Conservation (phyloP, 2,113 vertebrate genomes). For the Labrus mixtus region DNA sequence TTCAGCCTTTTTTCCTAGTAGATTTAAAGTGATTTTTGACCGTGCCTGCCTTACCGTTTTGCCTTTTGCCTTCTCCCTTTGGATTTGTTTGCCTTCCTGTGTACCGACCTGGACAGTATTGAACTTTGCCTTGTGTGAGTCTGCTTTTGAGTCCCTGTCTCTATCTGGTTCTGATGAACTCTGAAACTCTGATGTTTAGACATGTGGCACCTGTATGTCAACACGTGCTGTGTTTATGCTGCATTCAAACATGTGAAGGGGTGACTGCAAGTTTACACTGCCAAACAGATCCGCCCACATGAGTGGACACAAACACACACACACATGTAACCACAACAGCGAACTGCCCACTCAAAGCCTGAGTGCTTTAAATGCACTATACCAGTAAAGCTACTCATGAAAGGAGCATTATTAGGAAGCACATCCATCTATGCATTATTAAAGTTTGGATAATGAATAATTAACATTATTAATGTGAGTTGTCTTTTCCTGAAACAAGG, state of each 20-base stretch:
- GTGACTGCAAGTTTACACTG: not conserved
- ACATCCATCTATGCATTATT: conserved; percentile 15
- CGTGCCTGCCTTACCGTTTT: no score
- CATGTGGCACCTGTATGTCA: not conserved
- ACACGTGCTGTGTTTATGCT: conserved; percentile 13
- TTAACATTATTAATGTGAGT: conserved; percentile 8
- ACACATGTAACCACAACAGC: not conserved
- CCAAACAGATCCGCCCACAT: not conserved
- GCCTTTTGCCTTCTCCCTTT: no score
- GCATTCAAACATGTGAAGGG: conserved; percentile 1
- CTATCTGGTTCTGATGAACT: no score
- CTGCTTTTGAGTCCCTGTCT: no score
- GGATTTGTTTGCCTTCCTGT: no score
- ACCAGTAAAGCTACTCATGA: not conserved
- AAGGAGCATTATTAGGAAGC: not conserved
- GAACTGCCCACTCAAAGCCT: not conserved
- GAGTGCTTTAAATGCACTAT: conserved; percentile 44
- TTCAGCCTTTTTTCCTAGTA: no score
- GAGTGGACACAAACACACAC: not conserved
- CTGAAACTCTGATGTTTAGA: not conserved
- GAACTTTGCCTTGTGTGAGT: no score
- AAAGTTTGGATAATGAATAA: conserved; percentile 14
- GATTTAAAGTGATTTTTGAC: no score
- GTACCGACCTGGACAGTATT: no score
- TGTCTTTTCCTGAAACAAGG: conserved; percentile 18